phyloP scores from a whole-genome alignment of 2,888 invertebrate species.

The Anorthoa munda region DNA sequence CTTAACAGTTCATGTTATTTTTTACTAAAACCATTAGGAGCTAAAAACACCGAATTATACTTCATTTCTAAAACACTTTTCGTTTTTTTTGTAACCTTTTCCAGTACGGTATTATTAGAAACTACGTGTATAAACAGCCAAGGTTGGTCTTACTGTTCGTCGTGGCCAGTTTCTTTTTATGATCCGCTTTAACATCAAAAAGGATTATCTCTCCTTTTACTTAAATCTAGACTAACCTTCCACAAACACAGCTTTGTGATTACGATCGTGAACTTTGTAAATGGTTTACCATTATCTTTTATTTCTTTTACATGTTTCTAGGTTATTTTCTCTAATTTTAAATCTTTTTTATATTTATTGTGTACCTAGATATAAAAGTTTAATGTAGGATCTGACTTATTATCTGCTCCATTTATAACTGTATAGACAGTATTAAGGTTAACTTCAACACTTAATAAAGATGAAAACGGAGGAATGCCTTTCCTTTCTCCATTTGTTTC shows the following conservation, averaged over 20 bases:
- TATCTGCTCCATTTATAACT: not conserved
- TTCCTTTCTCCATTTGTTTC: conserved; percentile 34
- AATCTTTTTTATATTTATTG: conserved; percentile 1
- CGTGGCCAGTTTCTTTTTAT: conserved; percentile 52
- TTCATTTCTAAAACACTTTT: conserved; percentile 3
- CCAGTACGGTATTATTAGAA: conserved; percentile 20
- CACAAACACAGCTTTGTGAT: conserved; percentile 31
- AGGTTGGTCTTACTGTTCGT: conserved; percentile 28
- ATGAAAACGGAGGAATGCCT: conserved; percentile 19
- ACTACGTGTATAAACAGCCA: conserved; percentile 6
- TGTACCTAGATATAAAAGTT: not conserved
- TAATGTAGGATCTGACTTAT: not conserved
- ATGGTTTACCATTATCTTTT: conserved; percentile 24
- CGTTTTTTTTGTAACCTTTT: conserved; percentile 4
- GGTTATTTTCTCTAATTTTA: not conserved
- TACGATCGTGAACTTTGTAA: conserved; percentile 6
- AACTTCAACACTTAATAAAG: conserved; percentile 25
- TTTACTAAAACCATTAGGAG: not conserved
- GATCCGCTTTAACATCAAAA: conserved; percentile 44
- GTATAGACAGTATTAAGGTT: not conserved
- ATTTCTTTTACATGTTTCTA: conserved; percentile 16
- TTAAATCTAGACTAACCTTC: conserved; percentile 15
- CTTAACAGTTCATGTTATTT: not conserved
- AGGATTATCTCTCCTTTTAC: conserved; percentile 44
- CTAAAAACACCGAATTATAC: not conserved